phyloP scores from a whole-genome alignment of 2,888 invertebrate genomes.

The Esperia sulphurella region DNA sequence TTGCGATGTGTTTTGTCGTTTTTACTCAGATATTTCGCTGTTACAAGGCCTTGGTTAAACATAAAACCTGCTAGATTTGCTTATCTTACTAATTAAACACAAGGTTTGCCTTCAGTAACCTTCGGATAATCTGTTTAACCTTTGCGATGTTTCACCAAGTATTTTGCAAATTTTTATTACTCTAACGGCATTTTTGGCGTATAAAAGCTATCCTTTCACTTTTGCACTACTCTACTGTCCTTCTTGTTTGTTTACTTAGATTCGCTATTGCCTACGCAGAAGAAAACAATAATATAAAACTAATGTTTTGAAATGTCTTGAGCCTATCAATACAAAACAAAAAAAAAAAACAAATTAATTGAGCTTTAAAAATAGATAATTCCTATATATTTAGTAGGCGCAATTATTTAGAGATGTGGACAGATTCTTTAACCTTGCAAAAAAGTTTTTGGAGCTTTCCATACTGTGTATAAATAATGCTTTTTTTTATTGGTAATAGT shows the following conservation, averaged over 20 bases:
- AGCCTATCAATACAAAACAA: too few relatives aligned
- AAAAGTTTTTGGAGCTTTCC: too few relatives aligned
- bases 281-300: too few relatives aligned
- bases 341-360: too few relatives aligned
- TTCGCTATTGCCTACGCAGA: background rate
- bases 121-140: constrained; percentile 14
- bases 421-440: too few relatives aligned
- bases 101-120: constrained; percentile 24
- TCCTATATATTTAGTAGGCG: too few relatives aligned
- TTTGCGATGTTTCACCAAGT: constrained; percentile 6
- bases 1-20: constrained; percentile 12
- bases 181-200: constrained; percentile 3
- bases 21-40: constrained; percentile 20
- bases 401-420: too few relatives aligned
- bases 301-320: too few relatives aligned
- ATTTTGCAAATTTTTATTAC: constrained; percentile 7
- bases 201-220: constrained; percentile 32
- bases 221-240: constrained; percentile 22
- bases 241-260: constrained; percentile 11
- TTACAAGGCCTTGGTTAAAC: constrained; percentile 34
- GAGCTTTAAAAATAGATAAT: too few relatives aligned
- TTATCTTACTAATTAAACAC: constrained; percentile 30
- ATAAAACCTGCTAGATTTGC: constrained; percentile 21
- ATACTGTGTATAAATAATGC: too few relatives aligned
- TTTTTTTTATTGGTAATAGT: too few relatives aligned